These are phyloP conservation scores for Hemiprocne comata DNA, from an alignment of 2,113 vertebrate genomes.

Conservation along the genomic window DNA sequence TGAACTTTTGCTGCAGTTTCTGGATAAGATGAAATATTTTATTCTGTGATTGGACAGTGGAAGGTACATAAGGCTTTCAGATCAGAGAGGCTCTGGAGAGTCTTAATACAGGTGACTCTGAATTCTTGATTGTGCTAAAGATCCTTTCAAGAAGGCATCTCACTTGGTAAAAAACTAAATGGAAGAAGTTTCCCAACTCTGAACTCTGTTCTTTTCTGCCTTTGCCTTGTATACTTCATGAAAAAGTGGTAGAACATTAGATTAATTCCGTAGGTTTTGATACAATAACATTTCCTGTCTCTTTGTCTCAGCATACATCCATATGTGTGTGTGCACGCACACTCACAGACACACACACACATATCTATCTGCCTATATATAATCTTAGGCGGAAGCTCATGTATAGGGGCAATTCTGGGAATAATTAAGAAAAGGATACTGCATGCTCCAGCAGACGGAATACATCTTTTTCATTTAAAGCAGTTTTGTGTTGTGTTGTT, in stretches of 20 bases:
- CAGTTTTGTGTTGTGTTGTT: not conserved
- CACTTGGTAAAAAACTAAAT: not conserved
- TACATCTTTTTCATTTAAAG: constrained; percentile 70
- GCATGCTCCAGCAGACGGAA: constrained; percentile 61
- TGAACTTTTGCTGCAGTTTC: not conserved
- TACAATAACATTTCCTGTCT: not conserved
- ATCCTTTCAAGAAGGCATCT: not conserved
- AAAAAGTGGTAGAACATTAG: not conserved
- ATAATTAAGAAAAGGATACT: constrained; percentile 71
- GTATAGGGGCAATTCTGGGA: constrained; percentile 63
- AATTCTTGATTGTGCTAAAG: not conserved
- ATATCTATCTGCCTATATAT: constrained; percentile 48
- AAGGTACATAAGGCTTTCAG: not conserved
- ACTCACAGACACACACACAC: not conserved
- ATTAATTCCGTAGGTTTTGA: not conserved
- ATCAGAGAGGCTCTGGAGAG: not conserved
- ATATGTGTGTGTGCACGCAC: not conserved
- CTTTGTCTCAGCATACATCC: not conserved
- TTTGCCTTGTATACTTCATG: not conserved
- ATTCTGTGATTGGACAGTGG: not conserved
- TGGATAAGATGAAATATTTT: not conserved
- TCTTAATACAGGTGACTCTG: not conserved
- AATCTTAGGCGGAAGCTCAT: constrained; percentile 55
- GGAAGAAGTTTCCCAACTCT: not conserved
- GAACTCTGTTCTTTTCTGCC: not conserved